Base-by-base conservation (phyloP, 2,113 vertebrate species). In the Genyomyrus donnyi region DNA sequence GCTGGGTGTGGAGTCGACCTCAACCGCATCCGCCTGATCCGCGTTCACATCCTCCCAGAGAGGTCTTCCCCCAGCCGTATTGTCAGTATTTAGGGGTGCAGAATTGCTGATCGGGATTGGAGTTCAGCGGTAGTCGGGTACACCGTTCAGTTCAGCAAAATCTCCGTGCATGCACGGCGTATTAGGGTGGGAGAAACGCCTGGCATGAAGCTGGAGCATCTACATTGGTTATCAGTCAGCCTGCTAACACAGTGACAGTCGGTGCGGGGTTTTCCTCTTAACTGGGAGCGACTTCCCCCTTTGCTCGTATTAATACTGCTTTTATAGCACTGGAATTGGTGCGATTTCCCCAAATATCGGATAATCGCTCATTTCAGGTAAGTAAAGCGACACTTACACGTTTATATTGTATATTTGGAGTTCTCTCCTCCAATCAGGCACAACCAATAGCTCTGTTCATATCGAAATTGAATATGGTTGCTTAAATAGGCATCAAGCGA, bases 181-280 rank as follows among this genome's bases (percentile, higher is more conserved):
- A 42, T 74, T 19, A 19, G 83, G 58, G 62, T 70, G 62, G 62
- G 62, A 70, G 62, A 66, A n/a, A 48, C 45, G 56, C 6, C 48
- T 88, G 91, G 90, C 89, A 89, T 91, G 48, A 90, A 89, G 91
- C 89, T 42, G 91, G 91, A 92, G 91, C 90, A 90, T 91, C 87
- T 77, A 53, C 52, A 62, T 89, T 88, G 88, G 46, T 35, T 70
- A 56, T 56, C 90, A 88, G 80, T 83, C 53, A 85, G 49, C 24
- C 53, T 88, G 91, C 85, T 89, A 46, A 85, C 53, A 66, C 48
- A 58, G 50, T 53, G 89, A 89, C 89, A 50, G 88, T 21, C 70
- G 70, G 74, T 83, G 48, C 48, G 89, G 89, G 89, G 62, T 77
- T 84, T 62, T 85, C 77, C 80, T 89, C 80, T 46, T 52, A 19